A percentile compares a stretch with the other conserved stretches of the same genome.
Conservation (phyloP, 2,888 invertebrate genomes). For the Pseudanteris insignis region DNA sequence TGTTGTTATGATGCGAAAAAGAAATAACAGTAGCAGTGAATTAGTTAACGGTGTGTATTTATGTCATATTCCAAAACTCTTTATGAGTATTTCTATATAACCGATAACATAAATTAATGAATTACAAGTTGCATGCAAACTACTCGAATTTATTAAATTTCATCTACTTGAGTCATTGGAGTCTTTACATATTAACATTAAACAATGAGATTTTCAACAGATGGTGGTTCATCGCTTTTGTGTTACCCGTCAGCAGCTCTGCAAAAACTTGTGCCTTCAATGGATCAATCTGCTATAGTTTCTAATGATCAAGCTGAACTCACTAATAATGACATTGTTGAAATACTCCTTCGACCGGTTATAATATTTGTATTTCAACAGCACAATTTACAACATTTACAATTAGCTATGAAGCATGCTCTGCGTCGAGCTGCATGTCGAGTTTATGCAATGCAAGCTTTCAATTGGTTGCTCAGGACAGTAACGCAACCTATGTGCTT, state of each 20-base stretch:
- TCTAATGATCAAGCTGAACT: slow-evolving; percentile 65
- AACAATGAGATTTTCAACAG: slow-evolving; percentile 60
- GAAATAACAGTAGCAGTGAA: slow-evolving; percentile 79
- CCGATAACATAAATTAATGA: no score
- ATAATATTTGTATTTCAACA: slow-evolving; percentile 86
- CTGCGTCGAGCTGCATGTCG: slow-evolving; percentile 81
- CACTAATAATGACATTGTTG: slow-evolving; percentile 68
- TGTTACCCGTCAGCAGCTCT: slow-evolving; percentile 91
- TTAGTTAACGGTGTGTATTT: slow-evolving; percentile 65
- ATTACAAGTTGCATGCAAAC: no score
- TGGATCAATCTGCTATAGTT: slow-evolving; percentile 70
- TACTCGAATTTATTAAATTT: no score
- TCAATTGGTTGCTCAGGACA: slow-evolving; percentile 93
- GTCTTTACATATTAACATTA: no score
- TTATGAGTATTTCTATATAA: no score
- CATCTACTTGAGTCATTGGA: no score
- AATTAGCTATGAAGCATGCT: slow-evolving; percentile 88
- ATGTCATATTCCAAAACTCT: no score
- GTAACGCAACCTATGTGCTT: slow-evolving; percentile 91
- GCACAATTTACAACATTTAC: slow-evolving; percentile 84
- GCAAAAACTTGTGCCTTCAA: slow-evolving; percentile 78
- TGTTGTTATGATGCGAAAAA: slow-evolving; percentile 72
- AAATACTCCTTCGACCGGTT: slow-evolving; percentile 82
- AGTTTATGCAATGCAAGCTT: slow-evolving; percentile 90
- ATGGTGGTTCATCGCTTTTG: slow-evolving; percentile 81